Percentiles rank a stretch among this genome's conserved stretches.
These are phyloP conservation scores for Venusia cambrica DNA, from an alignment of 2,888 invertebrate species.

Conservation along the genomic window DNA sequence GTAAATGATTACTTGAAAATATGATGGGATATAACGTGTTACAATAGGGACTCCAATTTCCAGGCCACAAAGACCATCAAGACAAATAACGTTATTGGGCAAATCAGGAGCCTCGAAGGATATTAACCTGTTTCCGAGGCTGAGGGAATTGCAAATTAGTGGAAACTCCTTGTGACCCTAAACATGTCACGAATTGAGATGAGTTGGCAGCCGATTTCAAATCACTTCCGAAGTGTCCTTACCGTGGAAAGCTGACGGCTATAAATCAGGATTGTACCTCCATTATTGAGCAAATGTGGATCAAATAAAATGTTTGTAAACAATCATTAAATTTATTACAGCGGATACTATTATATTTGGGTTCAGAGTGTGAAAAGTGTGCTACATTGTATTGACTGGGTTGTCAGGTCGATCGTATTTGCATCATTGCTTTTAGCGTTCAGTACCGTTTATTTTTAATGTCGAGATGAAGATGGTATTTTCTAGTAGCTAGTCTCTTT, in stretches of 20 bases:
- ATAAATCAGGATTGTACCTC: no score
- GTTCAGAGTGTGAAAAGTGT: slow-evolving; percentile 4
- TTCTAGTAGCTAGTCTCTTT: no score
- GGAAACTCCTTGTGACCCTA: slow-evolving; percentile 27
- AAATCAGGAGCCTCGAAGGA: slow-evolving; percentile 49
- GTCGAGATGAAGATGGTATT: no score
- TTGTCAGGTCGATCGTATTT: slow-evolving; percentile 8
- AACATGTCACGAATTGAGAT: slow-evolving; percentile 42
- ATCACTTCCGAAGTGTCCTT: background rate
- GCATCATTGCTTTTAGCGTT: no score
- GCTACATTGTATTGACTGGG: slow-evolving; percentile 7
- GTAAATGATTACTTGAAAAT: no score
- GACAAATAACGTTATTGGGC: slow-evolving; percentile 51
- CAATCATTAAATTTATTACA: slow-evolving; percentile 6
- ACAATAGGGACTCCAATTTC: slow-evolving; percentile 21
- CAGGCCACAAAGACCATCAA: slow-evolving; percentile 44
- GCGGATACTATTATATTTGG: slow-evolving; percentile 1
- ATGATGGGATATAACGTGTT: slow-evolving; percentile 16
- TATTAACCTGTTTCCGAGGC: slow-evolving; percentile 53
- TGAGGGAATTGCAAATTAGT: slow-evolving; percentile 55
- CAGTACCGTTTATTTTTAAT: no score
- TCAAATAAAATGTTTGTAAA: background rate
- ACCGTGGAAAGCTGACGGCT: background rate
- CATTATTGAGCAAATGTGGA: no score
- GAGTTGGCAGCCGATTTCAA: slow-evolving; percentile 19